Percentiles rank a stretch among this genome's conserved stretches.
These are phyloP conservation scores for Metopia argyrocephala DNA, from an alignment of 2,888 invertebrate genomes.

Conservation along the genomic window DNA sequence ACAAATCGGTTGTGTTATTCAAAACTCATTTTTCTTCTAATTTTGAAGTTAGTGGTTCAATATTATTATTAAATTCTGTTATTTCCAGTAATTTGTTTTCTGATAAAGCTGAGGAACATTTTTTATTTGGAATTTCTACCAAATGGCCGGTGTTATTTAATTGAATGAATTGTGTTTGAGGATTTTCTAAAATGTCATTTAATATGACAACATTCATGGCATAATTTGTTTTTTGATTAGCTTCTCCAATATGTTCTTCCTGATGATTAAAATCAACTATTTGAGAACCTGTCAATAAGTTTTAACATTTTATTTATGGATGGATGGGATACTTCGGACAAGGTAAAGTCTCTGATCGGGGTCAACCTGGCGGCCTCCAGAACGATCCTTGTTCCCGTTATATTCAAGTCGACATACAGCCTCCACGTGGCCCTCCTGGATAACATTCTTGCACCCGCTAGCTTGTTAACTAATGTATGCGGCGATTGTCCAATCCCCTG, in stretches of 20 bases:
- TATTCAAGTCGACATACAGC: too few relatives aligned
- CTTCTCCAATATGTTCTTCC: background rate
- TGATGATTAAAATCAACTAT: slow-evolving; percentile 20
- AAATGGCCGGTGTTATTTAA: slow-evolving; percentile 62
- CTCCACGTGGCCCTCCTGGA: too few relatives aligned
- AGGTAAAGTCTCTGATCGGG: too few relatives aligned
- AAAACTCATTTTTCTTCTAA: background rate
- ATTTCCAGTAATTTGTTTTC: background rate
- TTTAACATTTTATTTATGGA: too few relatives aligned
- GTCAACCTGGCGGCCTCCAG: too few relatives aligned
- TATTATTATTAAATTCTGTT: slow-evolving; percentile 31
- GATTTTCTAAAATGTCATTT: slow-evolving; percentile 73
- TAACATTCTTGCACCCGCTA: too few relatives aligned
- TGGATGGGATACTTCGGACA: too few relatives aligned
- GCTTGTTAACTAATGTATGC: too few relatives aligned
- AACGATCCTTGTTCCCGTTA: too few relatives aligned
- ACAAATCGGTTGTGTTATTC: slow-evolving; percentile 32
- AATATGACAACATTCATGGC: slow-evolving; percentile 70
- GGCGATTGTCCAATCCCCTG: too few relatives aligned
- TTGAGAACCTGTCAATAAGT: slow-evolving; percentile 23
- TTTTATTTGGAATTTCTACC: slow-evolving; percentile 27
- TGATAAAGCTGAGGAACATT: background rate
- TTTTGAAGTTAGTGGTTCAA: background rate
- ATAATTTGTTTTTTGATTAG: background rate
- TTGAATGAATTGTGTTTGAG: slow-evolving; percentile 72